phyloP scores from a whole-genome alignment of 2,797 vertebrate species.

The Parauchenoglanis ngamensis region DNA sequence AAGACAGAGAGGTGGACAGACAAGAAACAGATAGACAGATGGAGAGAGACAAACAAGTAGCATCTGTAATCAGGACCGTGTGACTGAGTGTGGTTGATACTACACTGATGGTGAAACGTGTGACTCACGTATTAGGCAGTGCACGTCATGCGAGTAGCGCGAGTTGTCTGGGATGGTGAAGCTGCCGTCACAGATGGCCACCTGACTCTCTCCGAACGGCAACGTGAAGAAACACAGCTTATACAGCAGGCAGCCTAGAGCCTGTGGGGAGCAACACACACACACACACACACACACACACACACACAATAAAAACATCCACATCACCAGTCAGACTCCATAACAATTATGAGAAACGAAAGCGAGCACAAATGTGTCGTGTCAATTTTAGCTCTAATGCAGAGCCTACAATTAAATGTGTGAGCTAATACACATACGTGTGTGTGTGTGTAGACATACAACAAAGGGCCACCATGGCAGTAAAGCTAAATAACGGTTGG shows the following conservation, averaged over 20 bases:
- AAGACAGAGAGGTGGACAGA: neutral
- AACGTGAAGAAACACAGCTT: conserved; percentile 97
- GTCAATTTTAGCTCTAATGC: neutral
- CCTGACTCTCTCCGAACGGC: conserved; percentile 97
- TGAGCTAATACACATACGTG: neutral
- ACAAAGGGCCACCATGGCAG: neutral
- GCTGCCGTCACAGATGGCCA: conserved; percentile 97
- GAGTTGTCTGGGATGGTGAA: conserved; percentile 98
- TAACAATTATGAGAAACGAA: neutral
- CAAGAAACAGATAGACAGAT: neutral
- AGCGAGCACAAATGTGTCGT: neutral
- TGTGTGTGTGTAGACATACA: neutral
- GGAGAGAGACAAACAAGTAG: neutral
- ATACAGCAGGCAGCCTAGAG: conserved; percentile 95
- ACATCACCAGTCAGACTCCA: neutral
- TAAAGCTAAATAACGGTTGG: neutral
- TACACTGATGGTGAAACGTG: neutral
- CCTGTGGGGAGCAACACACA: conserved; percentile 71
- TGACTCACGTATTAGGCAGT: conserved; percentile 92
- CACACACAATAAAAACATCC: neutral
- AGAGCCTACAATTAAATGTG: neutral
- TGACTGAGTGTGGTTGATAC: neutral
- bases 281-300: conserved; percentile 24
- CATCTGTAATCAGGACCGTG: no score
- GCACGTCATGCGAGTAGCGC: conserved; percentile 94